Conservation (phyloP, 1,140 invertebrate genomes). For the Calycopis cecrops region DNA sequence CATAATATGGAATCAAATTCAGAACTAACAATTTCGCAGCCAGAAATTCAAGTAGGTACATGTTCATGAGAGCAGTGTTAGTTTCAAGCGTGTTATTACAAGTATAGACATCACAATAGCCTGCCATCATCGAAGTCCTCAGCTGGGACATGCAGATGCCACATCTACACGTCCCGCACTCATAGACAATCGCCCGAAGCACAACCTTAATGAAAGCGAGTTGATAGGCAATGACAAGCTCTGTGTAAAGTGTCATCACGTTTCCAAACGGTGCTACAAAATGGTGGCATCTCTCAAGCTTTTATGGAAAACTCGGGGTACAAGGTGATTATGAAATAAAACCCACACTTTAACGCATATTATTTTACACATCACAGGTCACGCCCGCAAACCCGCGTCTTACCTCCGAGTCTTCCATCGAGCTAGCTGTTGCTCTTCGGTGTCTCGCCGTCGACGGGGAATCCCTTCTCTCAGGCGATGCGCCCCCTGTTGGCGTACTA, state of each 20-base stretch:
- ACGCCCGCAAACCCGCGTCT: constrained; percentile 39
- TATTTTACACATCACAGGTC: constrained; percentile 32
- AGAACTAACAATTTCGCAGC: no score
- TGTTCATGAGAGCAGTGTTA: constrained; percentile 29
- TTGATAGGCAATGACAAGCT: constrained; percentile 33
- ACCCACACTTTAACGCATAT: constrained; percentile 5
- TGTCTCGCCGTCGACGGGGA: constrained; percentile 26
- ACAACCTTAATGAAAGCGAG: constrained; percentile 27
- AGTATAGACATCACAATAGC: constrained; percentile 41
- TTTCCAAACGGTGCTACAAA: neutral
- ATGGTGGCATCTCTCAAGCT: constrained; percentile 1
- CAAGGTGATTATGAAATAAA: constrained; percentile 5
- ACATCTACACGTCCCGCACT: constrained; percentile 32
- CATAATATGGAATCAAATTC: no score
- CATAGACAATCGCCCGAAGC: constrained; percentile 59
- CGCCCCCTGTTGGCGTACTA: constrained; percentile 58
- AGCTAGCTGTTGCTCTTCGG: constrained; percentile 45
- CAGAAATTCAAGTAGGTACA: no score
- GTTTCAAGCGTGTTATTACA: constrained; percentile 36
- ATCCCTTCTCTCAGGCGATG: constrained; percentile 37
- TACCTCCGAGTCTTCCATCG: constrained; percentile 62
- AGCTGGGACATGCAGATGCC: constrained; percentile 28
- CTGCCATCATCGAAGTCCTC: constrained; percentile 41
- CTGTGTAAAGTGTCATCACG: constrained; percentile 23
- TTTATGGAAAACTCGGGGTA: neutral